phyloP scores from a whole-genome alignment of 2,888 invertebrate species.

The Crepidodera aurea region DNA sequence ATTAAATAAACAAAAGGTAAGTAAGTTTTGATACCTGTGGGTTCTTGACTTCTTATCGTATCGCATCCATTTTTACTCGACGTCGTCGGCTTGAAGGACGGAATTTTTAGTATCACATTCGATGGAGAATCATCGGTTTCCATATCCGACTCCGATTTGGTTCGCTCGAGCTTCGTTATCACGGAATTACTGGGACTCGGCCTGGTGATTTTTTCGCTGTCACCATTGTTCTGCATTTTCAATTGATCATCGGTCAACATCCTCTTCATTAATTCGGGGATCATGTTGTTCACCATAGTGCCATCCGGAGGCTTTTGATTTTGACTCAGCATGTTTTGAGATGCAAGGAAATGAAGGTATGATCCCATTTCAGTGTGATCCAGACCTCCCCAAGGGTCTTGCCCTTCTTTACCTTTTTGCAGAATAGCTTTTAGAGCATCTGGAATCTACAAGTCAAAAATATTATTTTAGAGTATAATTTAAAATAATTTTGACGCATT shows the following conservation, averaged over 20 bases:
- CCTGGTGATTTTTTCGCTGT: conserved; percentile 54
- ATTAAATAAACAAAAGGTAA: too few relatives aligned
- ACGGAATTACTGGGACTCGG: conserved; percentile 61
- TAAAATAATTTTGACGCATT: too few relatives aligned
- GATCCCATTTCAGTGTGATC: conserved; percentile 58
- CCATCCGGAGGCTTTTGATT: conserved; percentile 54
- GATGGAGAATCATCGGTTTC: conserved; percentile 67
- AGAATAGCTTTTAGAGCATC: conserved; percentile 65
- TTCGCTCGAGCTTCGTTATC: conserved; percentile 55
- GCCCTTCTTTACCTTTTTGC: conserved; percentile 61
- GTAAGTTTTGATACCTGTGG: too few relatives aligned
- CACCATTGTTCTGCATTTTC: conserved; percentile 57
- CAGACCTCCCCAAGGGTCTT: conserved; percentile 59
- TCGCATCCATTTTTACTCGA: conserved; percentile 63
- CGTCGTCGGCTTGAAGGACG: conserved; percentile 81
- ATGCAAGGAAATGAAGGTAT: conserved; percentile 64
- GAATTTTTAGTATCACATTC: conserved; percentile 88
- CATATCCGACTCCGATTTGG: conserved; percentile 59
- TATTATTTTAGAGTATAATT: neutral
- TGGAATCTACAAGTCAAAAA: conserved; percentile 46
- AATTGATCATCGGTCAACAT: conserved; percentile 66
- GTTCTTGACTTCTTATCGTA: conserved; percentile 50
- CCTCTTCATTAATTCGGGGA: conserved; percentile 67
- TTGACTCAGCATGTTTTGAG: conserved; percentile 54
- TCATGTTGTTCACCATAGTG: conserved; percentile 56